Base-by-base conservation (phyloP, 2,113 vertebrate genomes). In the Scomber japonicus region DNA sequence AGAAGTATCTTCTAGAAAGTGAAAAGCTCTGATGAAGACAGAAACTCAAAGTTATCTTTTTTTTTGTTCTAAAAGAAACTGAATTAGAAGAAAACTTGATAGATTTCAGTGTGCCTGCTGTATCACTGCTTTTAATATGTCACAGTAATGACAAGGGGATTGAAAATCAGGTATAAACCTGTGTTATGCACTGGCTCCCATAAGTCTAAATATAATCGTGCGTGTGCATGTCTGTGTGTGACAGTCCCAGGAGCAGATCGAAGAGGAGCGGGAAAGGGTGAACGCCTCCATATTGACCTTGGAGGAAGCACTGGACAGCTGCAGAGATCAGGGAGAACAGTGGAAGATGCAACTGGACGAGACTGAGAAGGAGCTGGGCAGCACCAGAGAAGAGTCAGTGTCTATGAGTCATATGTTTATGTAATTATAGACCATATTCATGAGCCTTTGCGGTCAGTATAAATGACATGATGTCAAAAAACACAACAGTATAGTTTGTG, bases 221-320 rank as follows among this genome's bases (percentile, higher is more conserved):
- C 57, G n/a, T 24, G 6, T 63, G 4, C 46, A 5, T 80, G 35
- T 35, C 1, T 45, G 1, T 70, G 11, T 66, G 15, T 44, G 11
- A 3, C 78, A 95, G 98, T 97, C 97, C 17, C 97, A 97, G 67
- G 95, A 95, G 72, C 93, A 80, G 44, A 90, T 99, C 48, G 97
- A 98, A 80, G 93, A 95, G 0, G 97, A 99, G 93, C 92, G 93
- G 59, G 95, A 98, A 94, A 95, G 95, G 83, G 96, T 98, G 59
- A 96, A 95, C 3, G 13, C 88, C 0, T 92, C 96, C 10, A 89
- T 99, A 45, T 83, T 95, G 51, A 94, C 89, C 50, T 92, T 99
- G 79, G 96, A 97, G 91, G 92, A 91, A 14, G 96, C 98, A 88
- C 94, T 99, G 89, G 96, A 97, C 61, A 95, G 95, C 90, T 95